Percentiles rank a stretch among this genome's conserved stretches.
These are phyloP conservation scores for Harpegnathos saltator DNA, from an alignment of 1,140 invertebrate genomes.

Conservation along the genomic window DNA sequence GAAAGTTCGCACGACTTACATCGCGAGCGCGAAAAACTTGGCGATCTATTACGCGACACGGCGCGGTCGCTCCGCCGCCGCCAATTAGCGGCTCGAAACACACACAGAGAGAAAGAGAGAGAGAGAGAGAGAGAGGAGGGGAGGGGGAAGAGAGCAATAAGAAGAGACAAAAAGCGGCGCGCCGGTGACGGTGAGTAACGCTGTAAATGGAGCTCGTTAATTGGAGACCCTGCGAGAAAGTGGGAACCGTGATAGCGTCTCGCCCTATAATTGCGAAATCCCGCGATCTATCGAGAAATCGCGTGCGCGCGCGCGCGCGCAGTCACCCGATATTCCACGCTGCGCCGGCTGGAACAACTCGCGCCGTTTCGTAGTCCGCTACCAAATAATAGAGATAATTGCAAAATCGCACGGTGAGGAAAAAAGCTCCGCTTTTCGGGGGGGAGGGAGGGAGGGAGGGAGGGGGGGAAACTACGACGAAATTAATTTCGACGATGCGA, in stretches of 20 bases:
- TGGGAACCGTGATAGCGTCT: constrained; percentile 18
- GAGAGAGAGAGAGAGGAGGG: too few relatives aligned
- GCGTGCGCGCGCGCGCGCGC: not conserved
- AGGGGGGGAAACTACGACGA: too few relatives aligned
- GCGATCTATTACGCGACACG: constrained; percentile 44
- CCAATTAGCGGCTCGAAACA: constrained; percentile 51
- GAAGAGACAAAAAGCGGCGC: constrained; percentile 44
- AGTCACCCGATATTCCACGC: not conserved
- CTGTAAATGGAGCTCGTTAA: constrained; percentile 62
- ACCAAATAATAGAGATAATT: constrained; percentile 32
- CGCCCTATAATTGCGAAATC: constrained; percentile 55
- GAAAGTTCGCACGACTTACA: constrained; percentile 59
- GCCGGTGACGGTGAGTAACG: constrained; percentile 31
- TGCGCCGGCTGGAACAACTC: not conserved
- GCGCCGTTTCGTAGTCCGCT: not conserved
- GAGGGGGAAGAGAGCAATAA: constrained; percentile 56
- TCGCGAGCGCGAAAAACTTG: constrained; percentile 43
- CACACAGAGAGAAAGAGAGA: too few relatives aligned
- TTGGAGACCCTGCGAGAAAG: constrained; percentile 48
- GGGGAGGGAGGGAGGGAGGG: too few relatives aligned
- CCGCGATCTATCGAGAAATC: constrained; percentile 46
- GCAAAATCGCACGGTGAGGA: not conserved
- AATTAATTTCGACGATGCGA: constrained; percentile 1
- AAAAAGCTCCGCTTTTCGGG: not conserved
- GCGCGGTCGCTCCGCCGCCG: constrained; percentile 19